Evolutionary conservation across 2,113 vertebrate species (phyloP), one percentile per base, ranked within the genome.

Genomic region (Suricata suricatta): DNA sequence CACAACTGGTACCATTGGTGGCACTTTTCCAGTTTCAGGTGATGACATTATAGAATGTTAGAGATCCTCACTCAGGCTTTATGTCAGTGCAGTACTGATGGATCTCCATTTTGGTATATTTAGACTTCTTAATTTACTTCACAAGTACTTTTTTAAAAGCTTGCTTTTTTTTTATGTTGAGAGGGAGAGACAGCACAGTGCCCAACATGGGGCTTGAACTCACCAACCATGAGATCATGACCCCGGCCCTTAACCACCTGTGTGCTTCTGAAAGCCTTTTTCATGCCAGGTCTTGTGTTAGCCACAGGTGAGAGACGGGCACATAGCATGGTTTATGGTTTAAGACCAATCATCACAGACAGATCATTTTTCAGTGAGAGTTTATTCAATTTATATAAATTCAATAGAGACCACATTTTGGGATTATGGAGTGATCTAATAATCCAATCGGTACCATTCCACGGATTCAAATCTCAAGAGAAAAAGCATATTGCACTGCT

Each of bases 401-500:
- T 88, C 47, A 54, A 38, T 54, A 76, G 33, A 63, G 95, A 57
- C 19, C n/a, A 54, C 38, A 90, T 60, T 93, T 81, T 29, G 31
- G 27, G 47, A 85, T 72, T 47, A 89, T 16, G 79, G 79, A 95
- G 31, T 52, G 57, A 90, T 83, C 80, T 19, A 92, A n/a, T 95
- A 35, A 77, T 77, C 13, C 38, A 93, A 8, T 54, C 13, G 50
- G 63, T 57, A 60, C 12, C 10, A 60, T 38, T 96, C 74, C 69
- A 95, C 84, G n/a, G 89, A 92, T 89, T 84, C 82, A 92, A 80
- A 95, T 50, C 23, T 69, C 41, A 74, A 93, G 60, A 92, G 66
- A 81, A 71, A 88, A 88, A 35, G 9, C 13, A 38, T 72, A 84
- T 85, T 87, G 35, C 31, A 41, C 31, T 86, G 29, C 69, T 81